These are phyloP conservation scores for Seriola quinqueradiata DNA, from an alignment of 2,113 vertebrate genomes.

Conservation along the genomic window DNA sequence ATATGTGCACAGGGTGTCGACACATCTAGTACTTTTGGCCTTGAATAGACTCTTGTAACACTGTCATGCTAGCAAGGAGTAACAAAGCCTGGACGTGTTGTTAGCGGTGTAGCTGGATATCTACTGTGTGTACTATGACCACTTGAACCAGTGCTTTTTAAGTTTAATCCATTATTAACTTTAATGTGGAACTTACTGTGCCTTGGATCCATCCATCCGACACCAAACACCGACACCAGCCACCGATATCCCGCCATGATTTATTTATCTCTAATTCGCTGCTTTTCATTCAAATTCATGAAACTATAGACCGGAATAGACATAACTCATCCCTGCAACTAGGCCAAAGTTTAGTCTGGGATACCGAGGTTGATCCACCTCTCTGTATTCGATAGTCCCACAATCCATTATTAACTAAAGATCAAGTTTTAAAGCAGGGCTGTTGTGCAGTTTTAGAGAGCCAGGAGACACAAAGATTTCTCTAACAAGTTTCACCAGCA, in stretches of 20 bases:
- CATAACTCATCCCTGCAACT: conserved; percentile 77
- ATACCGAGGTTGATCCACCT: conserved; percentile 62
- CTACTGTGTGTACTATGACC: conserved; percentile 21
- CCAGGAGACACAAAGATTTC: conserved; percentile 1
- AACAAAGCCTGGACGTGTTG: conserved; percentile 8
- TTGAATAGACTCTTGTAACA: not conserved
- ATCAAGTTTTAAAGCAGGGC: conserved; percentile 72
- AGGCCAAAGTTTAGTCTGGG: conserved; percentile 70
- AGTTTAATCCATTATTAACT: conserved; percentile 72
- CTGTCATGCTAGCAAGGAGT: conserved; percentile 7
- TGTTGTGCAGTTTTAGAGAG: conserved; percentile 42
- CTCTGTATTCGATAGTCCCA: conserved; percentile 73
- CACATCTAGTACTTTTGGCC: not conserved
- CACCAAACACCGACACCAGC: conserved; percentile 81
- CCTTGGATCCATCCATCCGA: conserved; percentile 66
- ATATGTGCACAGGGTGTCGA: not conserved
- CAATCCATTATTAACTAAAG: conserved; percentile 81
- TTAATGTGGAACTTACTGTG: conserved; percentile 70
- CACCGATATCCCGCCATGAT: conserved; percentile 83
- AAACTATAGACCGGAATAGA: conserved; percentile 80
- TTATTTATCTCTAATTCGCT: conserved; percentile 89
- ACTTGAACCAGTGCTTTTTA: conserved; percentile 41
- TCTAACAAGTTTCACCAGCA: not conserved
- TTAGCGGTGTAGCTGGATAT: conserved; percentile 16
- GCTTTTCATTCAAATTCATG: conserved; percentile 82